Evolutionary conservation across 2,888 invertebrate species (phyloP).

Genomic region (Gerris lacustris): DNA sequence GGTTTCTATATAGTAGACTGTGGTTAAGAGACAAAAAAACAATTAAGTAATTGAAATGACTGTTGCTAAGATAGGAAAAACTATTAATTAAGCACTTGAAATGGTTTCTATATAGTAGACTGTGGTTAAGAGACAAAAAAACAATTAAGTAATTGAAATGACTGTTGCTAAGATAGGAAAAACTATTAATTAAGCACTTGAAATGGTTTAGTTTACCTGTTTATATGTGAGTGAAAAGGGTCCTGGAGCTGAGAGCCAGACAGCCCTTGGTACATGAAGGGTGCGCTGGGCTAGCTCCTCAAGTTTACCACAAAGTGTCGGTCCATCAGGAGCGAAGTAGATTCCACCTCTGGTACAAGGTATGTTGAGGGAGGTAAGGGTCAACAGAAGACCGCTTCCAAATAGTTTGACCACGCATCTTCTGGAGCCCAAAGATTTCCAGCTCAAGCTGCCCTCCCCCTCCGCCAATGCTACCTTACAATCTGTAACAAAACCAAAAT

Average conservation of each 20-base stretch:
- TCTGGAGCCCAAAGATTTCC: conserved; percentile 42
- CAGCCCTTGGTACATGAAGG: conserved; percentile 51
- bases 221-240: neutral
- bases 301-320: conserved; percentile 52
- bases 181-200: neutral
- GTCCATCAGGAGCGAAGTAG: conserved; percentile 10
- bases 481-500: conserved; percentile 42
- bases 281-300: conserved; percentile 44
- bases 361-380: conserved; percentile 55
- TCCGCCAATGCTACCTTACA: conserved; percentile 45
- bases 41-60: too few species aligned
- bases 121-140: too few species aligned
- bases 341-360: conserved; percentile 40
- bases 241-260: conserved; percentile 11
- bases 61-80: too few species aligned
- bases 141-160: too few species aligned
- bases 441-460: conserved; percentile 42
- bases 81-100: too few species aligned
- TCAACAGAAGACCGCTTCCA: conserved; percentile 47
- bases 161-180: too few species aligned
- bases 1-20: too few species aligned
- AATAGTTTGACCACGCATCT: conserved; percentile 43
- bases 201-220: neutral
- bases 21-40: too few species aligned
- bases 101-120: too few species aligned